Base-by-base conservation (phyloP, 2,888 invertebrate genomes). In the Apotomis capreana region DNA sequence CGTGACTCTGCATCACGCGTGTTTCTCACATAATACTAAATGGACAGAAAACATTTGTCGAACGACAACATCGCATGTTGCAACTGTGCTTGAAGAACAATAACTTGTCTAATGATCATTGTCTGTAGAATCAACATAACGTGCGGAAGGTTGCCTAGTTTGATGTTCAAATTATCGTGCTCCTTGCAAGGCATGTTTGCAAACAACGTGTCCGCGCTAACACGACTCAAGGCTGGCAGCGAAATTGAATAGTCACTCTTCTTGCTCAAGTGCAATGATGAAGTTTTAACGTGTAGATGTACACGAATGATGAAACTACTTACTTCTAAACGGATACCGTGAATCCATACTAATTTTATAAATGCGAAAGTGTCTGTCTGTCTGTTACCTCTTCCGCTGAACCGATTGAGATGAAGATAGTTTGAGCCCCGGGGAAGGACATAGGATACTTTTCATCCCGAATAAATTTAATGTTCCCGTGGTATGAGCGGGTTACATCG, bases 101-200 rank as follows among this genome's bases (percentile, higher is more conserved):
- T 44, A n/a, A 44, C 5, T 3, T 6, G 40, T 40, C 40, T 40
- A 40, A 40, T 40, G 40, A 40, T 40, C 40, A 6, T 40, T 40
- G 40, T 40, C 40, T 6, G 40, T 40, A 40, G 3, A 40, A 64
- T 55, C 44, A n/a, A 54, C 64, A 64, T 64, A 55, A 64, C 44
- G 52, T 72, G 68, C 52, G 71, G 68, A 68, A 72, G 68, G 61
- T 57, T 52, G 65, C 15, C 4, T 3, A 55, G 71, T 71, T 68
- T 72, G 67, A 58, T 61, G 44, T 62, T 68, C 68, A 68, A 68
- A 68, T 72, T 72, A 72, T 61, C 71, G 68, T 44, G 57, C 37
- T 54, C 58, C 26, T 13, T 40, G 55, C 49, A 57, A 49, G 36
- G 26, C 15, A 40, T 57, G 26, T 26, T 26, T 26, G 40, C 40